These are phyloP conservation scores for Linnaemya tessellans DNA, from an alignment of 2,888 invertebrate species.

Conservation along the genomic window DNA sequence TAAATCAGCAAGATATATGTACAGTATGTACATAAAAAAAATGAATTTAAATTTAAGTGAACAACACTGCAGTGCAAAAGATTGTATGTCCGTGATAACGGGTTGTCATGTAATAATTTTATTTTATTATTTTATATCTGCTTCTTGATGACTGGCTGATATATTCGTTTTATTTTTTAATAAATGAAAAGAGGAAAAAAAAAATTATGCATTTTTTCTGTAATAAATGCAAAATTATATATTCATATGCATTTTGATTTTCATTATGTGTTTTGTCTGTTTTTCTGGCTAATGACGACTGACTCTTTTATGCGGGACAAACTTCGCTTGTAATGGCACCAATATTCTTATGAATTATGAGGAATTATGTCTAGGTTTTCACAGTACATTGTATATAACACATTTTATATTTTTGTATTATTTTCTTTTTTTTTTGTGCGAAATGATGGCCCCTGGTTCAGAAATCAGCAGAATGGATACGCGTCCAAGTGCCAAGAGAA, in stretches of 20 bases:
- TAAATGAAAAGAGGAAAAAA: neutral
- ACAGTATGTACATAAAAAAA: neutral
- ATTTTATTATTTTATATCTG: slow-evolving; percentile 58
- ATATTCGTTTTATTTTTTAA: slow-evolving; percentile 20
- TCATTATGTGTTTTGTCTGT: slow-evolving; percentile 2
- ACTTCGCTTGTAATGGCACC: slow-evolving; percentile 66
- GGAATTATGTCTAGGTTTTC: slow-evolving; percentile 74
- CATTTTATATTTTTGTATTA: slow-evolving; percentile 18
- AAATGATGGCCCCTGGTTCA: slow-evolving; percentile 62
- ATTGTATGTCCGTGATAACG: slow-evolving; percentile 64
- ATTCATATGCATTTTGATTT: slow-evolving; percentile 52
- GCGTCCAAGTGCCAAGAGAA: slow-evolving; percentile 50
- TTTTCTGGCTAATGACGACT: slow-evolving; percentile 56
- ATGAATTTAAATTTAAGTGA: neutral
- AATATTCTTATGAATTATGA: slow-evolving; percentile 74
- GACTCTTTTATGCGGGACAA: slow-evolving; percentile 47
- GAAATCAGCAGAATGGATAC: slow-evolving; percentile 34
- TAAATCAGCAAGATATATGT: slow-evolving; percentile 28
- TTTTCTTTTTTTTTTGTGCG: slow-evolving; percentile 3
- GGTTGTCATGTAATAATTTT: slow-evolving; percentile 68
- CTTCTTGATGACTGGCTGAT: slow-evolving; percentile 49
- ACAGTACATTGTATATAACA: slow-evolving; percentile 44
- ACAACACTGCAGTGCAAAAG: slow-evolving; percentile 52
- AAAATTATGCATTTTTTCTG: slow-evolving; percentile 46
- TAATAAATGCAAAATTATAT: slow-evolving; percentile 61